Percentiles rank a stretch among this genome's conserved stretches.
These are phyloP conservation scores for Beris morrisii DNA, from an alignment of 2,888 invertebrate genomes.

Conservation along the genomic window DNA sequence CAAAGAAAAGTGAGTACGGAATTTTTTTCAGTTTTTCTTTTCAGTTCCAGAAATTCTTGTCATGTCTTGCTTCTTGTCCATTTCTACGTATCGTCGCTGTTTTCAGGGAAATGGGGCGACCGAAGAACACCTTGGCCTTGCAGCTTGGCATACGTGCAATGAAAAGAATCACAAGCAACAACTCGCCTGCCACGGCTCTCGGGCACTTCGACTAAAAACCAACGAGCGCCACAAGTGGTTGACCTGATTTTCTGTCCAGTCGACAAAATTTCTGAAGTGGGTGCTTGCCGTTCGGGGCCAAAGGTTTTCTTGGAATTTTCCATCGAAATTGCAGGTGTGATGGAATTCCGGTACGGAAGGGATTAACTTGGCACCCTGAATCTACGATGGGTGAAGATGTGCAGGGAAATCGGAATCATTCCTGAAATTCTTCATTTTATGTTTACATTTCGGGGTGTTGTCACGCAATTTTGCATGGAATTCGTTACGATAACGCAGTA, in stretches of 20 bases:
- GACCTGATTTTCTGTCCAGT: conserved; percentile 37
- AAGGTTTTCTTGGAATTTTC: conserved; percentile 17
- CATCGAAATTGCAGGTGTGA: conserved; percentile 9
- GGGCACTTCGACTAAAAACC: conserved; percentile 8
- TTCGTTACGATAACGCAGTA: too few relatives aligned
- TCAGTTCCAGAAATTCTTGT: background rate
- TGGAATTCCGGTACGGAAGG: background rate
- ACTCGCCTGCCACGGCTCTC: background rate
- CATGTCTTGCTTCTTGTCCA: conserved; percentile 11
- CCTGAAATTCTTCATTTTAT: background rate
- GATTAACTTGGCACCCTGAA: background rate
- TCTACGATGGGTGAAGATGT: background rate
- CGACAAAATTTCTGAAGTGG: conserved; percentile 15
- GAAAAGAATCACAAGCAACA: background rate
- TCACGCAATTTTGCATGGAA: too few relatives aligned
- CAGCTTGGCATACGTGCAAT: background rate
- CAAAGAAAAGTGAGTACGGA: conserved; percentile 81
- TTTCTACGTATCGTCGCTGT: background rate
- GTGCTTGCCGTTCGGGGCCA: background rate
- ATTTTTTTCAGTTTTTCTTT: conserved; percentile 6
- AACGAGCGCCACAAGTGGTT: conserved; percentile 40
- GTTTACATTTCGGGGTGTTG: too few relatives aligned
- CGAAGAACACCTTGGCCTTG: background rate
- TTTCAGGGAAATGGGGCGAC: background rate
- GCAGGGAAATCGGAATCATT: background rate